These are phyloP conservation scores for Alaudala cheleensis DNA, from an alignment of 2,113 vertebrate genomes.

Conservation along the genomic window DNA sequence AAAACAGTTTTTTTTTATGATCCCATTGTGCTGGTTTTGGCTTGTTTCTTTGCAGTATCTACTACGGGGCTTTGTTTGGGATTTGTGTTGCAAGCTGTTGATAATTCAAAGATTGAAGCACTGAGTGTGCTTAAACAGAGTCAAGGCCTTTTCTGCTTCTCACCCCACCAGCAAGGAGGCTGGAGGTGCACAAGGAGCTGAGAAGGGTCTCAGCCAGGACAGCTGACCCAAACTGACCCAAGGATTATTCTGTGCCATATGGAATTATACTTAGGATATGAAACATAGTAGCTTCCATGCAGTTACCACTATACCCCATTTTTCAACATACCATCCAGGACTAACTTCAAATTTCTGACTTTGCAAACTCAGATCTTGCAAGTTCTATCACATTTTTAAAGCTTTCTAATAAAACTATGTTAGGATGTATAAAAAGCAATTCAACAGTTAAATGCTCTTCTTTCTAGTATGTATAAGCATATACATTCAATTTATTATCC, in stretches of 20 bases:
- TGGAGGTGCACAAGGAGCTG: background rate
- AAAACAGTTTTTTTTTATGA: background rate
- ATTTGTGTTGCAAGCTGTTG: background rate
- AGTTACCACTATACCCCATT: background rate
- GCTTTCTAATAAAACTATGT: background rate
- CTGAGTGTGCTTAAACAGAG: background rate
- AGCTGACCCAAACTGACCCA: background rate
- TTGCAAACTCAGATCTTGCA: background rate
- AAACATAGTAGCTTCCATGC: background rate
- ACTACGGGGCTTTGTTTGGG: background rate
- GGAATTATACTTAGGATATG: background rate
- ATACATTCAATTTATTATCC: background rate
- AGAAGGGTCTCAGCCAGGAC: background rate
- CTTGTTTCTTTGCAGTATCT: background rate
- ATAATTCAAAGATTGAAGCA: background rate
- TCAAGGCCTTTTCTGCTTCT: background rate
- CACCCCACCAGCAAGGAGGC: rapidly evolving
- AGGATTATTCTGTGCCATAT: background rate
- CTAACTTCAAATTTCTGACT: background rate
- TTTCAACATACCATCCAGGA: background rate
- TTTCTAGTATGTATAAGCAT: background rate
- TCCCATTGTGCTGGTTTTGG: background rate
- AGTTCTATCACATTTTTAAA: background rate
- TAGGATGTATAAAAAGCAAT: background rate
- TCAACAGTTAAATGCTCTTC: background rate